Evolutionary conservation across 2,888 invertebrate species (phyloP), one percentile per base, ranked within the genome.

Genomic region (Leucoma salicis): DNA sequence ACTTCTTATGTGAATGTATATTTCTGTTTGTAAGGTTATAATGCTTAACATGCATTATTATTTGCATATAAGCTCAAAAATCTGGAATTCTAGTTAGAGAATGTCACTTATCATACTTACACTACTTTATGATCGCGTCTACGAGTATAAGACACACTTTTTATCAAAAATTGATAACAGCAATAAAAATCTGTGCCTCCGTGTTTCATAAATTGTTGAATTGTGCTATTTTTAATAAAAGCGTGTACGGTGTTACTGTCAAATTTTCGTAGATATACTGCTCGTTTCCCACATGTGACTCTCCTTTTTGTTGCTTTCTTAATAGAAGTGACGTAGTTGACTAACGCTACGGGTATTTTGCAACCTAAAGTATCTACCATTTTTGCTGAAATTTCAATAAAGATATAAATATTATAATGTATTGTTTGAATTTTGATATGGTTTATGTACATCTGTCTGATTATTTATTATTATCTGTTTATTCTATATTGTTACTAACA

Each of bases 351-450:
- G 1, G 86, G 87, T 44, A 87, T 86, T 66, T 75, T 66, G 49
- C 87, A 86, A 1, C 85, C 85, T 1, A 65, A 60, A 6, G 81
- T 84, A 31, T 77, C 49, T 32, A 87, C 50, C 63, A 78, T 62
- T 33, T 60, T 56, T 10, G 42, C 82, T 83, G 66, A 49, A 71
- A 77, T 28, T 11, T 8, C 16, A 8, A 8, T 1, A 27, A 25
- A 27, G 24, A 16, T 4, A 16, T 4, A 4, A 16, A 16, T 4
- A 4, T 16, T 16, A 16, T 16, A 4, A n/a, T n/a, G n/a, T n/a
- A n/a, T n/a, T n/a, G n/a, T n/a, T n/a, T n/a, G n/a, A n/a, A n/a
- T n/a, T n/a, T n/a, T n/a, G n/a, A n/a, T n/a, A n/a, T n/a, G n/a
- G n/a, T n/a, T n/a, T n/a, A n/a, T n/a, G n/a, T n/a, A n/a, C n/a